Percentiles rank a stretch among this genome's conserved stretches.
Evolutionary conservation across 2,113 vertebrate genomes (phyloP).

Genomic region (Chaenogobius annularis): DNA sequence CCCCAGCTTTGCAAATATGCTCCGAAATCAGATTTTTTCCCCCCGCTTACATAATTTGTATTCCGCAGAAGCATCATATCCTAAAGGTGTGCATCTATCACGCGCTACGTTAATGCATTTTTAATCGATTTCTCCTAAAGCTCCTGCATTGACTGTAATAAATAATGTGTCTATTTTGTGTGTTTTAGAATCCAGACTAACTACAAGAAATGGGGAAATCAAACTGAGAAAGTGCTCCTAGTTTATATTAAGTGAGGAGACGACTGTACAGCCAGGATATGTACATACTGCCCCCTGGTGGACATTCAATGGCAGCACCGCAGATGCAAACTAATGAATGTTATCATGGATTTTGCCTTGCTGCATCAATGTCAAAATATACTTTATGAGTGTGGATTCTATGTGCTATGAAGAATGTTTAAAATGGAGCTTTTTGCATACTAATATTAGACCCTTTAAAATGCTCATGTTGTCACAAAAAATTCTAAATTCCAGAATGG

Average conservation of each 20-base stretch:
- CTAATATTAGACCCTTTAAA: too few relatives aligned
- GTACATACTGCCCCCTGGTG: constrained; percentile 66
- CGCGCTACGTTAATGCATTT: background rate
- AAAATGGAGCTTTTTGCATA: background rate
- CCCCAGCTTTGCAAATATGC: background rate
- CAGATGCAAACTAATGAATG: constrained; percentile 33
- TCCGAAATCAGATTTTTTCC: background rate
- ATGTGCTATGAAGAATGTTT: background rate
- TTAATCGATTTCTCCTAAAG: background rate
- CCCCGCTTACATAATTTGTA: background rate
- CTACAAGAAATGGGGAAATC: constrained; percentile 10
- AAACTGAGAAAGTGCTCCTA: constrained; percentile 14
- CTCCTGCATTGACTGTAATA: constrained; percentile 20
- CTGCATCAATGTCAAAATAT: constrained; percentile 6
- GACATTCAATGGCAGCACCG: constrained; percentile 46
- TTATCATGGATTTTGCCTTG: constrained; percentile 26
- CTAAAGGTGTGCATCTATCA: background rate
- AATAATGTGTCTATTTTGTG: constrained; percentile 7
- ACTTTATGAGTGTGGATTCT: background rate
- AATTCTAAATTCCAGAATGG: too few relatives aligned
- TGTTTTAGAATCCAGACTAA: constrained; percentile 32
- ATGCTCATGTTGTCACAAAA: too few relatives aligned
- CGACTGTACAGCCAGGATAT: constrained; percentile 42
- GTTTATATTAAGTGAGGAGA: constrained; percentile 21
- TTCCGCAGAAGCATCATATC: background rate